Base-by-base conservation (phyloP, 2,113 vertebrate genomes). In the Podocnemis expansa region DNA sequence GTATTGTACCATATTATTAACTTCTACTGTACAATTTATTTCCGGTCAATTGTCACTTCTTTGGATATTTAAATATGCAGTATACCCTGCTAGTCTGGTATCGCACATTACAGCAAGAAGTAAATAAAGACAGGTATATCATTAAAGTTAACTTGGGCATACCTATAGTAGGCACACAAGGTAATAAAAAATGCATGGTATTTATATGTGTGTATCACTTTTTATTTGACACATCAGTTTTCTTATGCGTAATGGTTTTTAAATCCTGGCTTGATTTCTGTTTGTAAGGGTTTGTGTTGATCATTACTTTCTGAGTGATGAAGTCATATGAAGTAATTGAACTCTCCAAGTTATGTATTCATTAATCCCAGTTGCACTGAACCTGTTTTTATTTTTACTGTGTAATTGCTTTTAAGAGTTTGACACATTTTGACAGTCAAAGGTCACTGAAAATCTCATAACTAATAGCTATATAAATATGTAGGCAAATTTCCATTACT, bases 141-240 rank as follows among this genome's bases (percentile, higher is more conserved):
- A 9, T 22, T 47, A 6, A 78, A 80, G 29, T 55, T 5, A 13
- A 2, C 4, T 12, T 3, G 8, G 78, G 34, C 49, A 2, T 24
- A 3, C 4, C 19, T 19, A 7, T 52, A 82, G 58, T 38, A 16
- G 24, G 41, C 16, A 31, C 8, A 11, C 67, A 70, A 21, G 67
- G 21, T 70, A 4, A 21, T 70, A 22, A 70, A 38, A n/a, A n/a
- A 38, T 70, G 67, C 67, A 13, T 10, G 0, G 6, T 13, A 1
- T 27, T 0, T 14, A 5, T 11, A 34, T 45, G 3, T 6, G 3
- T 4, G 1, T 47, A 38, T 58, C 79, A 60, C 25, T 75, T 56
- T 90, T 58, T 16, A 38, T 60, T 54, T 9, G 51, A 8, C 2
- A 0, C 38, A 83, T 29, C 78, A 73, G 21, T 13, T 3, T 86